Evolutionary conservation across 2,888 invertebrate genomes (phyloP).

Genomic region (Phortica okadai): DNA sequence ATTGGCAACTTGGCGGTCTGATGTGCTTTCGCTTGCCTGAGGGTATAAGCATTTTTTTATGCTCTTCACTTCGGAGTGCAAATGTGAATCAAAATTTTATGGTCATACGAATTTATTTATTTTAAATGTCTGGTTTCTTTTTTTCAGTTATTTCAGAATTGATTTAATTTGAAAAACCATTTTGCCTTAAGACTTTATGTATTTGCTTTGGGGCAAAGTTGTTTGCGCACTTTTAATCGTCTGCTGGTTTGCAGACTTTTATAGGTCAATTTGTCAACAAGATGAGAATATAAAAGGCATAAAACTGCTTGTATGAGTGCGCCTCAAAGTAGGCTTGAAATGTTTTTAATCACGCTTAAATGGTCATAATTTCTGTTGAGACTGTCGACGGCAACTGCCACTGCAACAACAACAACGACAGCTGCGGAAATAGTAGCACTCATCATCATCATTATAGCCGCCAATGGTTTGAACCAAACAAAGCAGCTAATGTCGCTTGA

Average conservation of each 20-base stretch:
- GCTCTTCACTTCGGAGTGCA: neutral
- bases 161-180: too few species aligned
- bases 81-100: conserved; percentile 1
- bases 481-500: conserved; percentile 22
- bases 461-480: neutral
- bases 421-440: neutral
- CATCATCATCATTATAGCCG: neutral
- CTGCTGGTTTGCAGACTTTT: conserved; percentile 36
- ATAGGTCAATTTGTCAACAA: conserved; percentile 59
- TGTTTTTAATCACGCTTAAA: conserved; percentile 4
- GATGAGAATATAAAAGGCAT: conserved; percentile 48
- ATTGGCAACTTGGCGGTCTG: neutral
- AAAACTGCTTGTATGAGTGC: neutral
- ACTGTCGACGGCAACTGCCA: neutral
- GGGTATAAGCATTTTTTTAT: conserved; percentile 14
- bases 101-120: too few species aligned
- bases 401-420: neutral
- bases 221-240: too few species aligned
- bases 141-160: too few species aligned
- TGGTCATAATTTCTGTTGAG: conserved; percentile 7
- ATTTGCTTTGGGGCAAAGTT: too few species aligned
- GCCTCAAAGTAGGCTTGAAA: conserved; percentile 9
- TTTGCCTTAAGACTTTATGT: too few species aligned
- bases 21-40: too few species aligned
- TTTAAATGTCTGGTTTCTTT: too few species aligned